Conservation (phyloP, 2,113 vertebrate species). For the Pipra filicauda region DNA sequence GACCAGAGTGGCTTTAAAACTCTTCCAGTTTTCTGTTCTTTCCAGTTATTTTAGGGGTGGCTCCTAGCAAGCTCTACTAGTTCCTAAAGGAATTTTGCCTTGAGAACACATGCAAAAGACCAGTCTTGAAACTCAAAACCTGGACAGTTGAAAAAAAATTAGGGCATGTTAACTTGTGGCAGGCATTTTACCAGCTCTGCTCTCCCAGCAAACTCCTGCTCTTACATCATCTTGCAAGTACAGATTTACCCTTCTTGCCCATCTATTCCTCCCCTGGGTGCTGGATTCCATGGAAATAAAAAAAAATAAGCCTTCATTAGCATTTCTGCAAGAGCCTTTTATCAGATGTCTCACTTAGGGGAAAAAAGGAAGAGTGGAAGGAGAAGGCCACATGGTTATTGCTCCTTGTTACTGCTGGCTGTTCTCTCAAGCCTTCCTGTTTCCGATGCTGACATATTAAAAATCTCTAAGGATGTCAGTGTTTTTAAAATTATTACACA, state of each 20-base stretch:
- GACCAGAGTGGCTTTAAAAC: background rate
- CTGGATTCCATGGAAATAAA: constrained; percentile 14
- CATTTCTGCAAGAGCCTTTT: constrained; percentile 53
- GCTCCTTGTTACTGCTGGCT: constrained; percentile 49
- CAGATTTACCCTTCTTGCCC: constrained; percentile 19
- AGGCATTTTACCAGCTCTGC: background rate
- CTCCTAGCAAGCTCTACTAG: background rate
- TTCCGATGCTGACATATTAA: constrained; percentile 14
- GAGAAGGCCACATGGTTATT: constrained; percentile 23
- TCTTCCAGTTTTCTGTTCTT: background rate
- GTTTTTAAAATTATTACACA: background rate
- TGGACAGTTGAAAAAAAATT: background rate
- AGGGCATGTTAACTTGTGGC: background rate
- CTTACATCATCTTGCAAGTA: background rate
- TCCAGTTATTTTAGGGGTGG: background rate
- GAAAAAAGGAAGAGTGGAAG: constrained; percentile 40
- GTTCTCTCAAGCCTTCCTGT: constrained; percentile 57
- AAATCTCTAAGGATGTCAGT: constrained; percentile 1
- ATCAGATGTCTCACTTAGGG: constrained; percentile 39
- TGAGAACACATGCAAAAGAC: background rate
- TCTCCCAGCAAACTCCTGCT: background rate
- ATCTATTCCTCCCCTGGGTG: constrained; percentile 18
- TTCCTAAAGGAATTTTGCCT: background rate
- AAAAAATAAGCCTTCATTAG: constrained; percentile 47
- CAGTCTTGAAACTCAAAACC: background rate